A percentile compares a stretch with the other conserved stretches of the same genome.
These are phyloP conservation scores for Phragmatobia fuliginosa DNA, from an alignment of 2,888 invertebrate species.

Conservation along the genomic window DNA sequence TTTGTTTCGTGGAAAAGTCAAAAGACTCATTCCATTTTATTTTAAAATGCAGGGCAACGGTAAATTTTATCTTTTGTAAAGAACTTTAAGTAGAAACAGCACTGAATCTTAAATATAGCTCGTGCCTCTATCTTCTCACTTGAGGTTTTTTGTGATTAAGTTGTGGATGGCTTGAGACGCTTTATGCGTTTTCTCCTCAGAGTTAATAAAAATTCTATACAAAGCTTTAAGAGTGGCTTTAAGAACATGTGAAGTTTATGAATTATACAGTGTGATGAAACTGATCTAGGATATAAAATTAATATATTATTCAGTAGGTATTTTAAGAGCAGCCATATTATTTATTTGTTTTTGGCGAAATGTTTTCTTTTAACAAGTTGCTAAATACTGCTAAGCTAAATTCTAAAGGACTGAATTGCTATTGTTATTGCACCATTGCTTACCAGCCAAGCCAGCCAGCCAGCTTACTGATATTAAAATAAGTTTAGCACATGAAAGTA, in stretches of 20 bases:
- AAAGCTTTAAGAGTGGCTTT: background rate
- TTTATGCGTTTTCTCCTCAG: background rate
- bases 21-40: constrained; percentile 1
- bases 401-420: background rate
- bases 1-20: background rate
- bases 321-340: background rate
- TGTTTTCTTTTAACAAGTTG: no score
- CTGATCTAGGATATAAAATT: background rate
- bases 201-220: background rate
- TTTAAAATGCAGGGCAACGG: constrained; percentile 3
- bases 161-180: background rate
- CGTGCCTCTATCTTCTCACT: background rate
- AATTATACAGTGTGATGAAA: background rate
- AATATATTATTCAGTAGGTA: background rate
- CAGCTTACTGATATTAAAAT: no score
- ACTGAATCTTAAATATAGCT: background rate
- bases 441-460: no score
- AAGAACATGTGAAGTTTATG: background rate
- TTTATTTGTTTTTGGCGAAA: background rate
- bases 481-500: background rate
- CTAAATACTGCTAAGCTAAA: background rate
- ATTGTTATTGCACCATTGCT: background rate
- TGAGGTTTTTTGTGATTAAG: background rate
- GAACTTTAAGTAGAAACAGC: background rate
- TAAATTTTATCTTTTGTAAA: constrained; percentile 1